These are phyloP conservation scores for Rhabdomys dilectus DNA, from an alignment of 2,113 vertebrate species.

Conservation along the genomic window DNA sequence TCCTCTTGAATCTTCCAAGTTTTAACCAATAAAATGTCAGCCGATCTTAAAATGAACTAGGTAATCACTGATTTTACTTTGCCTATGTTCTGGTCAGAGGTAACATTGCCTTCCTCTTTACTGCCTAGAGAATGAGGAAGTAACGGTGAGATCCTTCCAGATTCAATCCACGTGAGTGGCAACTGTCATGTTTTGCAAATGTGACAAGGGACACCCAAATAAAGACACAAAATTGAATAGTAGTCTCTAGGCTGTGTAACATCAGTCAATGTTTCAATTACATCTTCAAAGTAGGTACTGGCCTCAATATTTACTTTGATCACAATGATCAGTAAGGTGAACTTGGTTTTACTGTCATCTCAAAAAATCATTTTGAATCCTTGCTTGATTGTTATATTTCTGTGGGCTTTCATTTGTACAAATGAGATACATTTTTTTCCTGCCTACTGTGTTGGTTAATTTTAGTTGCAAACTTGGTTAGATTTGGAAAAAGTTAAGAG, in stretches of 20 bases:
- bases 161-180: background rate
- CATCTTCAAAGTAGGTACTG: background rate
- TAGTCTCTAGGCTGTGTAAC: background rate
- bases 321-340: background rate
- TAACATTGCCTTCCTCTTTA: background rate
- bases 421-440: background rate
- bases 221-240: constrained; percentile 5
- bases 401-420: constrained; percentile 6
- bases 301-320: background rate
- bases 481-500: background rate
- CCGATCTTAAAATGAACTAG: constrained; percentile 33
- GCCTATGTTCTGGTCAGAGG: background rate
- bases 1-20: background rate
- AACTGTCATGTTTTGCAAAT: constrained; percentile 35
- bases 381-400: background rate
- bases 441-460: background rate
- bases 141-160: background rate
- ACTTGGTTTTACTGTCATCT: background rate
- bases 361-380: constrained; percentile 21
- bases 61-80: background rate
- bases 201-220: background rate
- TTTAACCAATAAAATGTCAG: constrained; percentile 49
- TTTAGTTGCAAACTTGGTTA: background rate
- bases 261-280: background rate
- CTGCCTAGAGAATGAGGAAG: background rate